Evolutionary conservation across 2,113 vertebrate genomes (phyloP).

Genomic region (Boulengeromyrus knoepffleri): DNA sequence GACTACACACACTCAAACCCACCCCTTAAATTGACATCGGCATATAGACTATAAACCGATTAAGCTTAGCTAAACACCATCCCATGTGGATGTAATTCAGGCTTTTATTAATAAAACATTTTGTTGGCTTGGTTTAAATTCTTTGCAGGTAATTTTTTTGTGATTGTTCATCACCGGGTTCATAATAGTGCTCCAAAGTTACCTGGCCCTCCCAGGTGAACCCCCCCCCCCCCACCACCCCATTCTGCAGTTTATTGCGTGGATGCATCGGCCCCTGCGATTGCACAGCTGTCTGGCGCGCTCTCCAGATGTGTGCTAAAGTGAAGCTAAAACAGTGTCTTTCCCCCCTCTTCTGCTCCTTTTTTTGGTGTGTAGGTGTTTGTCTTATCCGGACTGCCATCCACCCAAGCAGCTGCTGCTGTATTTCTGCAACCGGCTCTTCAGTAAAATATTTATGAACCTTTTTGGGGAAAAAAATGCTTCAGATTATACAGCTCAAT

Average conservation of each 20-base stretch:
- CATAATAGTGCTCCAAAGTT: not conserved
- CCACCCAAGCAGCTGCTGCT: not conserved
- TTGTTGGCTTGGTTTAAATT: not conserved
- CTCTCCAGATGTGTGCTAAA: not conserved
- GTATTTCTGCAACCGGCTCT: not conserved
- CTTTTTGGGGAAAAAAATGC: not conserved
- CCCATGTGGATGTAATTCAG: not conserved
- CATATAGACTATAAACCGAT: not conserved
- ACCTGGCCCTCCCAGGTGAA: not conserved
- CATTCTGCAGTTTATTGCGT: not conserved
- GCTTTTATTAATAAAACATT: not conserved
- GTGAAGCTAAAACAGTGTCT: not conserved
- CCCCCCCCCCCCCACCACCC: not conserved
- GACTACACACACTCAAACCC: not conserved
- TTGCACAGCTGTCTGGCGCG: not conserved
- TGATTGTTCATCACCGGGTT: not conserved
- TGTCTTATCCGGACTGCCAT: not conserved
- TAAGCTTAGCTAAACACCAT: not conserved
- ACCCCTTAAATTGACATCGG: not conserved
- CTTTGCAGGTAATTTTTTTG: not conserved
- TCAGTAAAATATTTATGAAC: not conserved
- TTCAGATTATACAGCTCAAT: not conserved
- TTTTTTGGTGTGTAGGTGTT: not conserved
- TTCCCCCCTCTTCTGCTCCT: not conserved
- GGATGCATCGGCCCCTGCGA: not conserved